Percentiles rank a stretch among this genome's conserved stretches.
Conservation (phyloP, 2,888 invertebrate genomes). For the Mantis religiosa region DNA sequence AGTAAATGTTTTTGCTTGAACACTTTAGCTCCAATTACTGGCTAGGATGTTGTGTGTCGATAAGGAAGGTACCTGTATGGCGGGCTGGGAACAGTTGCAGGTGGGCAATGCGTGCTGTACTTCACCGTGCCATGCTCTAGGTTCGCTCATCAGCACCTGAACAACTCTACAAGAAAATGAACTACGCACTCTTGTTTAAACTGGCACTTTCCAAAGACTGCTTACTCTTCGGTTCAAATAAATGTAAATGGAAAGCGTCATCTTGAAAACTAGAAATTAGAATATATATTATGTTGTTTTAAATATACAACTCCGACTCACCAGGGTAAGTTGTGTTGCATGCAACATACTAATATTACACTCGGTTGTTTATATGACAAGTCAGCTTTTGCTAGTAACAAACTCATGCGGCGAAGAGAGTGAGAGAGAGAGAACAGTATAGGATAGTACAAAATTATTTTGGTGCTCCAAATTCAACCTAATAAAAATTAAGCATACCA, state of each 20-base stretch:
- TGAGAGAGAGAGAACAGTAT: too few species aligned
- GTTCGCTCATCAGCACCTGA: not conserved
- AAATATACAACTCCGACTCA: too few species aligned
- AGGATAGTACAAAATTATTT: too few species aligned
- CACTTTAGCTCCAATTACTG: not conserved
- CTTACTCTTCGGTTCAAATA: not conserved
- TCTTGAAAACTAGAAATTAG: too few species aligned
- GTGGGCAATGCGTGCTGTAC: conserved; percentile 4
- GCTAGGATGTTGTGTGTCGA: not conserved
- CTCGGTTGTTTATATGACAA: too few species aligned
- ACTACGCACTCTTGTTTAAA: not conserved
- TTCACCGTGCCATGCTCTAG: not conserved
- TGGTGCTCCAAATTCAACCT: too few species aligned
- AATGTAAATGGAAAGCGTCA: not conserved
- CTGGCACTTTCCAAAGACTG: not conserved
- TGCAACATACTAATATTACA: too few species aligned
- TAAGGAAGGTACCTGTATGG: not conserved
- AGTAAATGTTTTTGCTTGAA: not conserved
- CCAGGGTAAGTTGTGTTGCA: too few species aligned
- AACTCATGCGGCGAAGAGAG: too few species aligned
- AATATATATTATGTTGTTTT: too few species aligned
- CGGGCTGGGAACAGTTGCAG: not conserved
- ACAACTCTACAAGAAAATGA: not conserved
- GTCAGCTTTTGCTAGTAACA: too few species aligned
- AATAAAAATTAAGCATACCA: too few species aligned